phyloP scores from a whole-genome alignment of 2,113 vertebrate genomes.

The Leptocoma aspasia region DNA sequence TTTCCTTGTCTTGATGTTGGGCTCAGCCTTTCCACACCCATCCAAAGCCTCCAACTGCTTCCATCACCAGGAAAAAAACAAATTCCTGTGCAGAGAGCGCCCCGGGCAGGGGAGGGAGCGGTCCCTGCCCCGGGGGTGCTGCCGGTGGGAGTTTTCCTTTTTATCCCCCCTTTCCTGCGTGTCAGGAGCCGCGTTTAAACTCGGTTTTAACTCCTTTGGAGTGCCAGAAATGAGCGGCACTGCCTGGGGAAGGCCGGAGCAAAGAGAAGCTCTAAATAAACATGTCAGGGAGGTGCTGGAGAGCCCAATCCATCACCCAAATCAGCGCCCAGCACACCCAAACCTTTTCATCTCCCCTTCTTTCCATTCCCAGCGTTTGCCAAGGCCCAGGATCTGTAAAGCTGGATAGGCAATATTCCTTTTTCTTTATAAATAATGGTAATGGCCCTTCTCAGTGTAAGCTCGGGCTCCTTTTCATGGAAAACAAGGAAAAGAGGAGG shows the following conservation, averaged over 20 bases:
- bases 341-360: not conserved
- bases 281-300: conserved; percentile 30
- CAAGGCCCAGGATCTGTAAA: not conserved
- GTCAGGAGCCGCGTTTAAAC: not conserved
- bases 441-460: conserved; percentile 24
- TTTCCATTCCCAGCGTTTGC: conserved; percentile 24
- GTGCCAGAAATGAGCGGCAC: conserved; percentile 5
- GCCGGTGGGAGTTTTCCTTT: no score
- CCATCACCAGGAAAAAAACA: not conserved
- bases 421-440: not conserved
- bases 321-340: not conserved
- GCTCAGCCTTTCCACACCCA: not conserved
- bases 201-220: not conserved
- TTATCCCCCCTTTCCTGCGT: not conserved
- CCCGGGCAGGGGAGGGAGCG: not conserved
- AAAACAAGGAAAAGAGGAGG: conserved; percentile 49
- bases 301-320: not conserved
- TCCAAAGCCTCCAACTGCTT: not conserved
- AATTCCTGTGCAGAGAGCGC: not conserved
- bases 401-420: not conserved
- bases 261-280: conserved; percentile 12
- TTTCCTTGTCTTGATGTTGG: rapidly evolving
- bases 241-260: not conserved
- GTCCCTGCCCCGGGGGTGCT: not conserved
- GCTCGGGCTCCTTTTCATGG: conserved; percentile 37